Conservation (phyloP, 1,140 invertebrate species). For the Drosophila tsacasi region DNA sequence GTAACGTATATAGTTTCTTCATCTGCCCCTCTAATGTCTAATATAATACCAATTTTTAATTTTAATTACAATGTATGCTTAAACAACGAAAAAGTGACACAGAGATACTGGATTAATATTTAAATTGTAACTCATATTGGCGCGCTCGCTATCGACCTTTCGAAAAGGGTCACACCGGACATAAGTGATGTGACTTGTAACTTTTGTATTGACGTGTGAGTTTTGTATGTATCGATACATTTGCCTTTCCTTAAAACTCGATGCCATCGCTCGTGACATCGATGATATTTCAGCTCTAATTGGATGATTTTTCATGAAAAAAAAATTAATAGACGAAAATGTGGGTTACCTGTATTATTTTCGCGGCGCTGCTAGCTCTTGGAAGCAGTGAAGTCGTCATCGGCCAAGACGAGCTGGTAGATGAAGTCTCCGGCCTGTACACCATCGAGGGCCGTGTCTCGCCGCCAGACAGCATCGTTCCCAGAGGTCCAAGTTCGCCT, state of each 20-base stretch:
- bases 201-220: not conserved
- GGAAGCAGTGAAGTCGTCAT: slow-evolving; percentile 49
- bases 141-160: not conserved
- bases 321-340: slow-evolving; percentile 38
- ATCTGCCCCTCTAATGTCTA: not conserved
- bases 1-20: not conserved
- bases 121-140: not conserved
- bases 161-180: not conserved
- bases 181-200: not conserved
- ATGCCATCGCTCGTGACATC: not conserved
- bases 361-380: slow-evolving; percentile 41
- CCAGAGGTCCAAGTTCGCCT: slow-evolving; percentile 74
- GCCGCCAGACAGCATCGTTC: slow-evolving; percentile 86
- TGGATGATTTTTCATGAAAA: slow-evolving; percentile 7
- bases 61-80: not conserved
- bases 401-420: slow-evolving; percentile 68
- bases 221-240: not conserved
- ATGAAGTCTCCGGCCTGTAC: slow-evolving; percentile 74
- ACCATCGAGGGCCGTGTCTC: slow-evolving; percentile 93
- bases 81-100: not conserved
- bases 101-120: not conserved
- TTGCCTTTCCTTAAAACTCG: not conserved
- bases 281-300: slow-evolving; percentile 3
- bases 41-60: not conserved
- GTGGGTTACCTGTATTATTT: slow-evolving; percentile 52